Base-by-base conservation (phyloP, 2,797 vertebrate genomes). In the Pelodytes ibericus region DNA sequence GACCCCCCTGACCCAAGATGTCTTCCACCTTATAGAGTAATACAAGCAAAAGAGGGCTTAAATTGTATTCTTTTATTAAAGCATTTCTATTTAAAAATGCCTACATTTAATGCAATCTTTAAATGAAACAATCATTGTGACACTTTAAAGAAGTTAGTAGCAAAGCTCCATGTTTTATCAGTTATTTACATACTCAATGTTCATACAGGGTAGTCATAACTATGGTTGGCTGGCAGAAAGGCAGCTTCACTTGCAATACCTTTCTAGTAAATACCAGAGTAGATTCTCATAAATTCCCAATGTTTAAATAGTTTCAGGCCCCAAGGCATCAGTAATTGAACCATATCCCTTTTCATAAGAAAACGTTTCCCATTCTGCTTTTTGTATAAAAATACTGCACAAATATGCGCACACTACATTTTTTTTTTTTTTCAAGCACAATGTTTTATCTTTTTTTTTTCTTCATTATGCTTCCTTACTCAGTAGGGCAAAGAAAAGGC, bases 211-310 rank as follows among this genome's bases (percentile, higher is more conserved):
- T 6, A 4, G 3, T 29, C 49, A 62, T 18, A 39, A 39, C 49
- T 47, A 75, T 71, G 68, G 75, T 53, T 76, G 66, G 24, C 66
- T 70, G 59, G 11, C 71, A 71, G 59, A 57, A 81, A 82, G 74
- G 72, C 8, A 13, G 15, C 73, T 68, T 27, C 58, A 56, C 33
- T 20, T 70, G 47, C 60, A 68, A 77, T 51, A 77, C 71, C 83
- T 83, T 84, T 83, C 83, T 74, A 83, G 80, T 85, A 87, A 86
- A 84, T 87, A 84, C 83, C 84, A 81, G 76, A 82, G 80, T 70
- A 82, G 82, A 85, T 73, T 84, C 82, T 83, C 75, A 80, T 79
- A 83, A 85, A 86, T 77, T 72, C 74, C 58, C 58, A 11, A 72
- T 82, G 82, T 83, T 88, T 84, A 85, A 88, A 87, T 81, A 84